phyloP scores from a whole-genome alignment of 2,888 invertebrate species.

The Kuschelorhynchus macadamiae region DNA sequence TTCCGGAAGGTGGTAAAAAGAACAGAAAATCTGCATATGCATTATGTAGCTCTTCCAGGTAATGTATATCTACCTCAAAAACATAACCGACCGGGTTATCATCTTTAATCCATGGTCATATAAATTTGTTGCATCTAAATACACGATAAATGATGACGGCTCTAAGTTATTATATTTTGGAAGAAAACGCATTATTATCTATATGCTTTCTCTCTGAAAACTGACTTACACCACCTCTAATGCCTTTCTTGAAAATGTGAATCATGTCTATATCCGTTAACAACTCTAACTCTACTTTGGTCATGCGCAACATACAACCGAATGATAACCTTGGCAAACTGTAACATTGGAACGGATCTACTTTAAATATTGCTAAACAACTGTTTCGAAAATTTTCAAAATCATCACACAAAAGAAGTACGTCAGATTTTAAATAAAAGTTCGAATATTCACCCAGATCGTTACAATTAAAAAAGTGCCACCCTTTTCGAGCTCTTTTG shows the following conservation, averaged over 20 bases:
- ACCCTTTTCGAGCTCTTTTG: conserved; percentile 20
- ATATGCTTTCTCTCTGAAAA: conserved; percentile 1
- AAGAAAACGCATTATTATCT: conserved; percentile 6
- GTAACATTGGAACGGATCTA: conserved; percentile 50
- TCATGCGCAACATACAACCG: conserved; percentile 8
- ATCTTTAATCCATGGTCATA: too few relatives aligned
- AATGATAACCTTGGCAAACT: neutral
- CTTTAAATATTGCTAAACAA: conserved; percentile 48
- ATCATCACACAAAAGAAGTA: conserved; percentile 20
- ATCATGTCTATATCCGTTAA: conserved; percentile 23
- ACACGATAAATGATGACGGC: too few relatives aligned
- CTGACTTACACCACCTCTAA: conserved; percentile 20
- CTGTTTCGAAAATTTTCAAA: conserved; percentile 47
- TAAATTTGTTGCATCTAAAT: too few relatives aligned
- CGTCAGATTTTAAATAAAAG: conserved; percentile 18
- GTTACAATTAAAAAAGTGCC: conserved; percentile 24
- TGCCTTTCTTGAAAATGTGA: conserved; percentile 19
- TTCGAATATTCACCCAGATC: conserved; percentile 34
- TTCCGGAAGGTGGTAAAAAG: neutral
- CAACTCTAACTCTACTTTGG: conserved; percentile 18
- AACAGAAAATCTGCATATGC: neutral
- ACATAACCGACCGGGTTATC: conserved; percentile 1
- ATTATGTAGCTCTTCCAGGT: neutral
- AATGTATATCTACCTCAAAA: neutral
- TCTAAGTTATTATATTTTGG: too few relatives aligned